These are phyloP conservation scores for Mirza zaza DNA, from an alignment of 2,113 vertebrate species.

Conservation along the genomic window DNA sequence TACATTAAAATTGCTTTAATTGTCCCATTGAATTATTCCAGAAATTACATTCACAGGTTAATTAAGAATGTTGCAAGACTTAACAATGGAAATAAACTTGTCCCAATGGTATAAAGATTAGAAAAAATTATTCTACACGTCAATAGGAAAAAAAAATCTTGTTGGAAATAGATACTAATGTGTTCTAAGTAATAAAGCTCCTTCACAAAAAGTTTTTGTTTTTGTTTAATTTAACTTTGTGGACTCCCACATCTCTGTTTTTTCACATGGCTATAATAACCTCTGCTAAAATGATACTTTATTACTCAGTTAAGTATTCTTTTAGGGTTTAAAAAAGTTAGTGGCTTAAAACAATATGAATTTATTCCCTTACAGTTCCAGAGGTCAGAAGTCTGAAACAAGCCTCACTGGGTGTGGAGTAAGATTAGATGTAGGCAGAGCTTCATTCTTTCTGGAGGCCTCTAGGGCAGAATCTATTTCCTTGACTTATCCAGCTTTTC, in stretches of 20 bases:
- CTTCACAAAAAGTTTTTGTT: background rate
- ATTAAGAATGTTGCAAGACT: constrained; percentile 9
- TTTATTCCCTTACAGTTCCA: background rate
- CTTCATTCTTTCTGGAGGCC: background rate
- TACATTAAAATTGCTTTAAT: constrained; percentile 49
- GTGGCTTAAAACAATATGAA: background rate
- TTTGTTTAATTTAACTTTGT: background rate
- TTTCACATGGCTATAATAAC: background rate
- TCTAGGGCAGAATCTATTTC: background rate
- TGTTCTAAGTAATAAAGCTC: background rate
- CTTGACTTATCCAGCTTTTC: background rate
- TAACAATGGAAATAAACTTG: constrained; percentile 43
- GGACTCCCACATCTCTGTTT: background rate
- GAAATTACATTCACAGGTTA: constrained; percentile 50
- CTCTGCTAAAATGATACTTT: background rate
- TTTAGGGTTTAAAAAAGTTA: background rate
- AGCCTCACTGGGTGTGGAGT: background rate
- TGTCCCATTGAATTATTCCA: constrained; percentile 18
- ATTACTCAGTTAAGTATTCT: background rate
- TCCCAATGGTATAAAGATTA: background rate
- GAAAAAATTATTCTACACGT: background rate
- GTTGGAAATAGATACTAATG: background rate
- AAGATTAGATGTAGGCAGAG: background rate
- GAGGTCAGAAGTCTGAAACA: background rate
- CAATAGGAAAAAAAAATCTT: background rate